Percentiles rank a stretch among this genome's conserved stretches.
These are phyloP conservation scores for Xenopus laevis DNA, from an alignment of 2,113 vertebrate species.

Conservation along the genomic window DNA sequence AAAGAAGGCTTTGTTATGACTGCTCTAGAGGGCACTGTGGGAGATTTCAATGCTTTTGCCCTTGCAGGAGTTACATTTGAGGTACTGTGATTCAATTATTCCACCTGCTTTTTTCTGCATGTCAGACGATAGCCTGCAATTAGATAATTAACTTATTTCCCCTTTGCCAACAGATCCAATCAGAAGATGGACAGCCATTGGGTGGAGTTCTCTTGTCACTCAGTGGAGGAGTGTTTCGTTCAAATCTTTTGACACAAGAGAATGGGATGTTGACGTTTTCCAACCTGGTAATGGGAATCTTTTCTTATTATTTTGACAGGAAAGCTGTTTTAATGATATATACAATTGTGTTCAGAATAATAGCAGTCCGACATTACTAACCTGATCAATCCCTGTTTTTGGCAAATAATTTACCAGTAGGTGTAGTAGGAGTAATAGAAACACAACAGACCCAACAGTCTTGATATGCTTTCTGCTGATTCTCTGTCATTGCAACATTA, in stretches of 20 bases:
- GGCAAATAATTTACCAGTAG: too few relatives aligned
- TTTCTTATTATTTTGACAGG: too few relatives aligned
- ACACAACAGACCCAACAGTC: too few relatives aligned
- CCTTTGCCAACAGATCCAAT: slow-evolving; percentile 73
- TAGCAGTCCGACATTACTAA: too few relatives aligned
- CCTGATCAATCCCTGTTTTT: too few relatives aligned
- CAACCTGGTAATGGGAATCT: slow-evolving; percentile 76
- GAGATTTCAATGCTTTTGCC: slow-evolving; percentile 95
- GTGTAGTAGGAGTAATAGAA: too few relatives aligned
- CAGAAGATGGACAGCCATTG: slow-evolving; percentile 84
- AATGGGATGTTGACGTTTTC: slow-evolving; percentile 88
- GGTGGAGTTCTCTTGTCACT: slow-evolving; percentile 93
- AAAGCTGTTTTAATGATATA: too few relatives aligned
- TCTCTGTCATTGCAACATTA: too few relatives aligned
- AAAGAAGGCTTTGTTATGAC: slow-evolving; percentile 94
- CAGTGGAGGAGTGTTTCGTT: slow-evolving; percentile 91
- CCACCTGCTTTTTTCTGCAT: too few relatives aligned
- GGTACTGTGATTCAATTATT: slow-evolving; percentile 64
- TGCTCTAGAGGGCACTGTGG: slow-evolving; percentile 79
- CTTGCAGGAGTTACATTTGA: slow-evolving; percentile 92
- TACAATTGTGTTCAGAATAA: too few relatives aligned
- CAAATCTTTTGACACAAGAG: slow-evolving; percentile 92
- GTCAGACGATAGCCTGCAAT: not conserved
- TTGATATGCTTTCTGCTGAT: too few relatives aligned
- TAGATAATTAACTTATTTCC: not conserved